Evolutionary conservation across 2,888 invertebrate species (phyloP).

Genomic region (Malachius bipustulatus): DNA sequence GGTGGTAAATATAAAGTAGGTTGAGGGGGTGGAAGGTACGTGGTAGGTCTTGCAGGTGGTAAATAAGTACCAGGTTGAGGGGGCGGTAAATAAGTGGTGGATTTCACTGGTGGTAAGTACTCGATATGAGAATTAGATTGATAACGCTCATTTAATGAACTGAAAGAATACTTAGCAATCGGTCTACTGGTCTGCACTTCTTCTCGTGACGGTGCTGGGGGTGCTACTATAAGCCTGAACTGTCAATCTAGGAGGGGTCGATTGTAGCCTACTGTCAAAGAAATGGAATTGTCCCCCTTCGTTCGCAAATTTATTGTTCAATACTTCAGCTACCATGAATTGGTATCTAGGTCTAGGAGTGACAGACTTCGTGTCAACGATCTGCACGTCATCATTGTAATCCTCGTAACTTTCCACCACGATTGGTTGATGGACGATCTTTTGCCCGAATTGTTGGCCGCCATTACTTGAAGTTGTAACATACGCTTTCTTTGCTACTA

Average conservation of each 20-base stretch:
- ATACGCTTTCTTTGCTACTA: constrained; percentile 31
- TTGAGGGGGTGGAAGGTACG: constrained; percentile 1
- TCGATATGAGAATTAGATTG: too few relatives aligned
- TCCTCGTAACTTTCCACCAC: constrained; percentile 16
- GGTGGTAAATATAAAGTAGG: constrained; percentile 4
- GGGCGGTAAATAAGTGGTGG: neutral
- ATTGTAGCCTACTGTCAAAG: constrained; percentile 6
- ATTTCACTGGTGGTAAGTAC: constrained; percentile 1
- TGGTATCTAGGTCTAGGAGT: constrained; percentile 33
- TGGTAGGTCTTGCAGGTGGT: constrained; percentile 6
- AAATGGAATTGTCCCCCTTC: neutral
- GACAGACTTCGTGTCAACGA: constrained; percentile 14
- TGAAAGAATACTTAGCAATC: constrained; percentile 23
- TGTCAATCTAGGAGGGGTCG: constrained; percentile 22
- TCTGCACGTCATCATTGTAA: neutral
- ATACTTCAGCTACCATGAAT: constrained; percentile 33
- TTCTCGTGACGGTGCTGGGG: constrained; percentile 11
- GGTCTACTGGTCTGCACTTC: constrained; percentile 21
- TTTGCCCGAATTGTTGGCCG: constrained; percentile 1
- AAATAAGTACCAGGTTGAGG: constrained; percentile 8
- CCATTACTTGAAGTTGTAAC: constrained; percentile 20
- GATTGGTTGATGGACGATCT: constrained; percentile 13
- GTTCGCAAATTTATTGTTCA: constrained; percentile 9
- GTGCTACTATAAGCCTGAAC: constrained; percentile 9
- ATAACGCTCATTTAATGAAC: constrained; percentile 23